phyloP scores from a whole-genome alignment of 2,113 vertebrate genomes.

The Podilymbus podiceps region DNA sequence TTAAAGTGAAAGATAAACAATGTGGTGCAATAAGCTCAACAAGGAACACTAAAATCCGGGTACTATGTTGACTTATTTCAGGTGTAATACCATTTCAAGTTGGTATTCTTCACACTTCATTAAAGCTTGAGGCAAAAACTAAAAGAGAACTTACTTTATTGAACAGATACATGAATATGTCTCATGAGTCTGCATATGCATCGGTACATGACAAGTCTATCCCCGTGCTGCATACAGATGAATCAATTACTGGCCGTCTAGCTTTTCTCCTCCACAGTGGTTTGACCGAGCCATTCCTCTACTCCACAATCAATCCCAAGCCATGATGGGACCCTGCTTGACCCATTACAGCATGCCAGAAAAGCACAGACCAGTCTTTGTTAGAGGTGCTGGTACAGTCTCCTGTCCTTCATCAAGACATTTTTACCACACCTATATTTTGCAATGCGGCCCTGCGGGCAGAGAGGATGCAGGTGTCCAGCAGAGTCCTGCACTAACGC shows the following conservation, averaged over 20 bases:
- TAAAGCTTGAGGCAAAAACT: neutral
- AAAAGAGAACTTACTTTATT: neutral
- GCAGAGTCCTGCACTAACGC: too few relatives aligned
- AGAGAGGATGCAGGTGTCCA: neutral
- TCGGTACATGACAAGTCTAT: neutral
- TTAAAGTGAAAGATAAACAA: neutral
- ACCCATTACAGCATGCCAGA: neutral
- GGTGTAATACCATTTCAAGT: neutral
- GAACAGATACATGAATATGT: neutral
- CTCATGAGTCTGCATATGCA: rapidly evolving
- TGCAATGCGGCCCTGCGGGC: rapidly evolving
- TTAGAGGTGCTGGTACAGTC: neutral
- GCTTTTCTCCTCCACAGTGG: neutral
- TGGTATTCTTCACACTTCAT: neutral
- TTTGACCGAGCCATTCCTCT: neutral
- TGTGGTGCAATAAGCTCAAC: neutral
- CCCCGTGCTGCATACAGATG: neutral
- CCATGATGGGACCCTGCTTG: rapidly evolving
- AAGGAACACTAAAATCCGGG: neutral
- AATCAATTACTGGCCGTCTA: neutral
- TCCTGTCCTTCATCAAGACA: neutral
- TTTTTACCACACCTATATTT: neutral
- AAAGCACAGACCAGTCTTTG: neutral
- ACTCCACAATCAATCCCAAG: neutral
- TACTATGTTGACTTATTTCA: neutral